Evolutionary conservation across 2,113 vertebrate genomes (phyloP).

Genomic region (Perccottus glenii): DNA sequence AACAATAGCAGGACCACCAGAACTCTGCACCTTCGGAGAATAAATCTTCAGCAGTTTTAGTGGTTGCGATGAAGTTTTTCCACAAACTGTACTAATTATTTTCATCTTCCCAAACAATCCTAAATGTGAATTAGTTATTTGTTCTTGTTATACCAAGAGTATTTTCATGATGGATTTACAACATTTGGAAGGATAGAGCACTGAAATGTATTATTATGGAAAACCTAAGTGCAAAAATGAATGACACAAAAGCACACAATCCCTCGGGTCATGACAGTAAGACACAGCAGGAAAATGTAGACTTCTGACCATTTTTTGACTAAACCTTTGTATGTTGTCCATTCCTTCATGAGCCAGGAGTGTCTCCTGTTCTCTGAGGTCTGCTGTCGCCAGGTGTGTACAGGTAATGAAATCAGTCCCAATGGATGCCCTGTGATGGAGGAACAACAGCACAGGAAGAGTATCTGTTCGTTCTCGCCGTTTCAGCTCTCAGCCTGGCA

Average conservation of each 20-base stretch:
- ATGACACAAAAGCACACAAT: too few species aligned
- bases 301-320: neutral
- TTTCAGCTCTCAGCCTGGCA: slow-evolving; percentile 28
- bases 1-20: slow-evolving; percentile 13
- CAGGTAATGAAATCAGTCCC: slow-evolving; percentile 50
- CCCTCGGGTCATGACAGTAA: slow-evolving; percentile 10
- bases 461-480: slow-evolving; percentile 34
- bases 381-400: slow-evolving; percentile 40
- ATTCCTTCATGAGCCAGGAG: slow-evolving; percentile 30
- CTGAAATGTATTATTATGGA: neutral
- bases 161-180: neutral
- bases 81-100: slow-evolving; percentile 2
- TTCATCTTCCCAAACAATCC: slow-evolving; percentile 29
- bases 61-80: neutral
- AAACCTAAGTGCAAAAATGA: too few species aligned
- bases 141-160: too few species aligned
- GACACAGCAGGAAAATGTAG: slow-evolving; percentile 9
- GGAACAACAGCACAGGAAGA: slow-evolving; percentile 36
- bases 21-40: neutral
- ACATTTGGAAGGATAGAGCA: neutral
- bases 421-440: slow-evolving; percentile 15
- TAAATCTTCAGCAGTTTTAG: slow-evolving; percentile 30
- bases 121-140: neutral
- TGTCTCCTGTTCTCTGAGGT: slow-evolving; percentile 32
- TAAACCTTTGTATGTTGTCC: slow-evolving; percentile 28